Base-by-base conservation (phyloP, 1,140 invertebrate species). In the Holcopasites calliopsidis region DNA sequence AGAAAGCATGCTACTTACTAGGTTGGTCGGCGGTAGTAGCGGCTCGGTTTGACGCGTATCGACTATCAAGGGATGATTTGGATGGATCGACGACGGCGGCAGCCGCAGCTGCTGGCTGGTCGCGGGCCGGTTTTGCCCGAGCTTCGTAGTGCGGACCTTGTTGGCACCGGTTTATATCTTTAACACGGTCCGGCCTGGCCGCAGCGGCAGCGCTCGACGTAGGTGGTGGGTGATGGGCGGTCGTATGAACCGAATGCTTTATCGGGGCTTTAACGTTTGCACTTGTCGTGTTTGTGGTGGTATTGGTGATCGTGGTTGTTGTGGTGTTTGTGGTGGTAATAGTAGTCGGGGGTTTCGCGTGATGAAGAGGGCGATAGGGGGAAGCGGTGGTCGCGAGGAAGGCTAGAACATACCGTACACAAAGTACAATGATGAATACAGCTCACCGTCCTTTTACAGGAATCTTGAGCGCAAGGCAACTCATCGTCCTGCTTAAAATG, bases 351-450 rank as follows among this genome's bases (percentile, higher is more conserved):
- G 86, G 86, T 90, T 91, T 90, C 80, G 82, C 85, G 70, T 90
- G 88, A 90, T 91, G 88, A 90, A 91, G 88, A 88, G 91, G 90
- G 86, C 91, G 91, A 90, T 91, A 89, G 89, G 91, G 88, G 88
- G 86, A 89, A 88, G 89, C 90, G 87, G 86, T 91, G 85, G 90
- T 92, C 85, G 90, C 91, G 88, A 91, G 91, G 88, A 88, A 92
- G 87, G 90, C 91, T 92, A 91, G 77, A 92, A 92, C 89, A 91
- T 88, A 90, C 86, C 84, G 86, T 88, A 88, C 81, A 84, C 64
- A 84, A 84, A 86, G 82, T 85, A 86, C 82, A 86, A 82, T 86
- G 83, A 84, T 84, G 50, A 85, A 81, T 82, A 71, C 60, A 66
- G 74, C 62, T 35, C 52, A 52, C 16, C 55, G 52, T 50, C 18